Conservation (phyloP, 2,113 vertebrate species). For the Acanthisitta chloris region DNA sequence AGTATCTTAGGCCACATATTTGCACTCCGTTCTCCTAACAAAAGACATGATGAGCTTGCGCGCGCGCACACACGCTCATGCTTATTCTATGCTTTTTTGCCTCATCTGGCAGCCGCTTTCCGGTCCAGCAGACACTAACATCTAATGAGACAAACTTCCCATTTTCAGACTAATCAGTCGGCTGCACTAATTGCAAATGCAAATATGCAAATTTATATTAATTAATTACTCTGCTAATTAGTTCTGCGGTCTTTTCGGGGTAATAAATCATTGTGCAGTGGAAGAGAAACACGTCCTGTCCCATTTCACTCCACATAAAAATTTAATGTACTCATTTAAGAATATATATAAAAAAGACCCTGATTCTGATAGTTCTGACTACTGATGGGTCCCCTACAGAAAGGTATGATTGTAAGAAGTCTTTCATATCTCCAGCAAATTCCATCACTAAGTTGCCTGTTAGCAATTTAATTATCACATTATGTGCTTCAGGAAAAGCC, state of each 20-base stretch:
- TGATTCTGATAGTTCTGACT: conserved; percentile 48
- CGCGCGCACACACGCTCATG: conserved; percentile 33
- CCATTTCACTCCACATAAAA: conserved; percentile 89
- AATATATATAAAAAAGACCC: conserved; percentile 63
- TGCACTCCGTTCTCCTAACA: conserved; percentile 67
- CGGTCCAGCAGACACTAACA: conserved; percentile 91
- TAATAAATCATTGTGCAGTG: conserved; percentile 99
- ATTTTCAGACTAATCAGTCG: conserved; percentile 99
- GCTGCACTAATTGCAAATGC: conserved; percentile 99
- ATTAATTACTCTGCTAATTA: conserved; percentile 99
- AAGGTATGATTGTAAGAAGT: conserved; percentile 74
- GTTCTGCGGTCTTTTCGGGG: conserved; percentile 98
- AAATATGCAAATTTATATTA: conserved; percentile 99
- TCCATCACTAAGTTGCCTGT: conserved; percentile 88
- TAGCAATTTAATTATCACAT: conserved; percentile 99
- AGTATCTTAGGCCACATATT: conserved; percentile 63
- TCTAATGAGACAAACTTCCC: conserved; percentile 99
- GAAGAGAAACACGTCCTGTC: conserved; percentile 85
- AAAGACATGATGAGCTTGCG: conserved; percentile 57
- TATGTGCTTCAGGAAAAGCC: conserved; percentile 89
- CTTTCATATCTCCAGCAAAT: conserved; percentile 75
- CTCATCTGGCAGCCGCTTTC: conserved; percentile 96
- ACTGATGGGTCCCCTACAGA: conserved; percentile 66
- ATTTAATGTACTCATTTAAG: conserved; percentile 83
- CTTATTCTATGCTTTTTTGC: conserved; percentile 83